Evolutionary conservation across 2,888 invertebrate species (phyloP), one percentile per base, ranked within the genome.

Genomic region (Odontocerum albicorne): DNA sequence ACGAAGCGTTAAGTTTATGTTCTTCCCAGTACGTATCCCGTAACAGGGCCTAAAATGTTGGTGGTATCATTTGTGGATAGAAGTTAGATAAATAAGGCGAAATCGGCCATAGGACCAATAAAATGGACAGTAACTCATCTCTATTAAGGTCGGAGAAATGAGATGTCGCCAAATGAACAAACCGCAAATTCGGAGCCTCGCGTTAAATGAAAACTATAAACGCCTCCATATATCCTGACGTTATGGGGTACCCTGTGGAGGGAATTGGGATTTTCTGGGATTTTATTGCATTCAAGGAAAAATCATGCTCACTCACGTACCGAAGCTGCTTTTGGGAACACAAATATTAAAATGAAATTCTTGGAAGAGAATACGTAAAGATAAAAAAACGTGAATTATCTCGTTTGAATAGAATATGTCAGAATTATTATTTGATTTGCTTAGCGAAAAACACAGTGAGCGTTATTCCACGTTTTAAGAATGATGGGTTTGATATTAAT

Each of bases 41-140:
- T n/a, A n/a, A n/a, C n/a, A n/a, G n/a, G n/a, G n/a, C n/a, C n/a
- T n/a, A n/a, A n/a, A n/a, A n/a, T n/a, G n/a, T n/a, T n/a, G n/a
- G n/a, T n/a, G n/a, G n/a, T n/a, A n/a, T n/a, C n/a, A n/a, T n/a
- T n/a, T 3, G 40, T 36, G 43, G 35, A 15, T 44, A 35, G 27
- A 47, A 36, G 43, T 44, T 43, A 43, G 43, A 51, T 42, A 43
- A 44, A 43, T 43, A 51, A 43, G 51, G 51, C 20, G 33, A 43
- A 43, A 50, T 35, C 43, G 17, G 43, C 44, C 43, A 22, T 36
- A 43, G 36, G 31, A 43, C 51, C 51, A 51, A 51, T 51, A 51
- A 51, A 51, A 36, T 43, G 51, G 51, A 51, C 44, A 51, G 51
- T 51, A 51, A 51, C 51, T 51, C 51, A 51, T 51, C 43, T 51